Conservation (phyloP, 2,113 vertebrate genomes). For the Fregetta grallaria region DNA sequence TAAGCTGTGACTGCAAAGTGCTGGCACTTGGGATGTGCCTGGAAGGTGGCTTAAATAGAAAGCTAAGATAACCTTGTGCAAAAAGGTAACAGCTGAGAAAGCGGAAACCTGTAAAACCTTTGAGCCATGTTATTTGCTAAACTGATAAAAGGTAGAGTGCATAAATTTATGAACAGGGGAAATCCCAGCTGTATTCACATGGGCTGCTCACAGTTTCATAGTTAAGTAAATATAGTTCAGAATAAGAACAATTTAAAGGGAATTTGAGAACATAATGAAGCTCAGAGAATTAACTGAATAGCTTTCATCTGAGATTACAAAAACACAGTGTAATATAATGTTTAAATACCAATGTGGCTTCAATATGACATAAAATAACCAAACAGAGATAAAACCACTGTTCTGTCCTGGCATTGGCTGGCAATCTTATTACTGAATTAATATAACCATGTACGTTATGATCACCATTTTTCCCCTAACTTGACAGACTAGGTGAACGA, state of each 20-base stretch:
- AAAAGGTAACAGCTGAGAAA: slow-evolving; percentile 23
- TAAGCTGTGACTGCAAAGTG: neutral
- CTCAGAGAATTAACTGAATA: slow-evolving; percentile 29
- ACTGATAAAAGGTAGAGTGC: slow-evolving; percentile 28
- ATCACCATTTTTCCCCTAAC: neutral
- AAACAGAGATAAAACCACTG: slow-evolving; percentile 8
- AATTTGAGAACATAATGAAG: slow-evolving; percentile 37
- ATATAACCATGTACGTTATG: neutral
- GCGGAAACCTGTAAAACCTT: slow-evolving; percentile 35
- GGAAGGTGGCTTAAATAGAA: neutral
- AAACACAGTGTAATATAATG: slow-evolving; percentile 1
- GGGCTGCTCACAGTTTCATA: neutral
- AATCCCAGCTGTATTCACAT: slow-evolving; percentile 33
- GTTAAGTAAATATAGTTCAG: slow-evolving; percentile 45
- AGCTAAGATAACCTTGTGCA: neutral
- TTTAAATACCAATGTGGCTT: slow-evolving; percentile 30
- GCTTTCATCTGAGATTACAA: slow-evolving; percentile 45
- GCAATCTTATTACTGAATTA: slow-evolving; percentile 42
- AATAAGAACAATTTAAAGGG: slow-evolving; percentile 39
- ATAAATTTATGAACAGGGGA: slow-evolving; percentile 7
- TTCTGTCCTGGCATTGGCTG: neutral
- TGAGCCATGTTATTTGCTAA: slow-evolving; percentile 57
- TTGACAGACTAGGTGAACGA: neutral
- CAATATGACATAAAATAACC: slow-evolving; percentile 20
- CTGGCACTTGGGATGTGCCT: neutral